A percentile compares a stretch with the other conserved stretches of the same genome.
Evolutionary conservation across 2,888 invertebrate species (phyloP).

Genomic region (Charanyca ferruginea): DNA sequence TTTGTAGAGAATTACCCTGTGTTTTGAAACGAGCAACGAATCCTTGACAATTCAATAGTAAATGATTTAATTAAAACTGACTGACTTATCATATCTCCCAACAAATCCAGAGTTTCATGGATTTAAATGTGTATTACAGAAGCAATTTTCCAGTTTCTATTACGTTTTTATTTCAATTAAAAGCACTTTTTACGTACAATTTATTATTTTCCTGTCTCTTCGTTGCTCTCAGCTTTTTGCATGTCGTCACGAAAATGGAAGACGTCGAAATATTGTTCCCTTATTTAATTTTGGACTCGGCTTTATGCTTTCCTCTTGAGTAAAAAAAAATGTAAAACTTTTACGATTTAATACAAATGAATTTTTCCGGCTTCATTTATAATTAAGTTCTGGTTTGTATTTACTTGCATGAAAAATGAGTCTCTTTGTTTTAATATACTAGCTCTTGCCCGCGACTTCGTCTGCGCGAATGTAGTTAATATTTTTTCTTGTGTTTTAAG

Average conservation of each 20-base stretch:
- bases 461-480: too few relatives aligned
- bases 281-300: slow-evolving; percentile 56
- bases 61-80: too few relatives aligned
- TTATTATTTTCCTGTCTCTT: background rate
- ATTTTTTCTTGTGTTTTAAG: too few relatives aligned
- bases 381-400: slow-evolving; percentile 39
- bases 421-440: background rate
- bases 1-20: too few relatives aligned
- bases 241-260: slow-evolving; percentile 26
- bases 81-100: too few relatives aligned
- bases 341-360: slow-evolving; percentile 52
- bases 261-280: slow-evolving; percentile 34
- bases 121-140: too few relatives aligned
- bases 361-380: slow-evolving; percentile 41
- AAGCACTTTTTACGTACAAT: background rate
- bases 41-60: too few relatives aligned
- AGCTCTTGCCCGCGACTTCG: too few relatives aligned
- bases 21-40: too few relatives aligned
- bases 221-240: background rate
- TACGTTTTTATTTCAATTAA: slow-evolving; percentile 2
- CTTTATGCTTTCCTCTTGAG: slow-evolving; percentile 22
- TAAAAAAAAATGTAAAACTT: slow-evolving; percentile 42
- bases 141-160: background rate
- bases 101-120: too few relatives aligned
- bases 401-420: slow-evolving; percentile 18